Percentiles rank a stretch among this genome's conserved stretches.
phyloP scores from a whole-genome alignment of 2,888 invertebrate genomes.

The Drosophila mimetica region DNA sequence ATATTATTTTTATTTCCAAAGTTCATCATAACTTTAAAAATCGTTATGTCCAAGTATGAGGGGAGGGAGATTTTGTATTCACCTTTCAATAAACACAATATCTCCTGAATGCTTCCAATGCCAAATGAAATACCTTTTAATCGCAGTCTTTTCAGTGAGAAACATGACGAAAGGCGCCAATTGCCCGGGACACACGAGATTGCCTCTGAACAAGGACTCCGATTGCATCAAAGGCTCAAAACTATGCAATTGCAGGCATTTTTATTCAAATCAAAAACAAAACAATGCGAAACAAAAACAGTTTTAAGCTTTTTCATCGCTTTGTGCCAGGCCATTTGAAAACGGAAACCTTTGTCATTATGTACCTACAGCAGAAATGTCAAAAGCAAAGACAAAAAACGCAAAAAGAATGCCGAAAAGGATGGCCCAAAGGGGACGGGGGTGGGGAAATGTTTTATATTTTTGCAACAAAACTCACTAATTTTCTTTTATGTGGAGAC shows the following conservation, averaged over 20 bases:
- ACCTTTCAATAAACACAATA: too few species aligned
- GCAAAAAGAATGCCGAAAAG: slow-evolving; percentile 38
- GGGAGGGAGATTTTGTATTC: too few species aligned
- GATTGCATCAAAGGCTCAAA: slow-evolving; percentile 37
- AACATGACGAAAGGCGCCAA: slow-evolving; percentile 17
- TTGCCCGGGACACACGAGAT: slow-evolving; percentile 24
- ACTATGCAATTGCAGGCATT: slow-evolving; percentile 53
- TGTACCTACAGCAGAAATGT: slow-evolving; percentile 62
- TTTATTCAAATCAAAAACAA: slow-evolving; percentile 59
- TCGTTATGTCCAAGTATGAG: too few species aligned
- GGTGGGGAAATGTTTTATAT: slow-evolving; percentile 59
- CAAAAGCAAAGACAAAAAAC: slow-evolving; percentile 53
- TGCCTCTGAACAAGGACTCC: slow-evolving; percentile 22
- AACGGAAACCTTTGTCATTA: slow-evolving; percentile 73
- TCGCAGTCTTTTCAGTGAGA: neutral
- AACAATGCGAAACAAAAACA: slow-evolving; percentile 43
- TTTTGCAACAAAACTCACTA: slow-evolving; percentile 69
- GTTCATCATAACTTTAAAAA: too few species aligned
- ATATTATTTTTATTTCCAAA: too few species aligned
- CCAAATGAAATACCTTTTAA: neutral
- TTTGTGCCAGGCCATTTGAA: slow-evolving; percentile 50
- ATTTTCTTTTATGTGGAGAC: slow-evolving; percentile 74
- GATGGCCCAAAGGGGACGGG: slow-evolving; percentile 39
- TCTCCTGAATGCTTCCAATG: too few species aligned
- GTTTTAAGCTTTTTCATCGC: slow-evolving; percentile 50